A percentile compares a stretch with the other conserved stretches of the same genome.
These are phyloP conservation scores for Pinctada fucata DNA, from an alignment of 2,888 invertebrate species.

Conservation along the genomic window DNA sequence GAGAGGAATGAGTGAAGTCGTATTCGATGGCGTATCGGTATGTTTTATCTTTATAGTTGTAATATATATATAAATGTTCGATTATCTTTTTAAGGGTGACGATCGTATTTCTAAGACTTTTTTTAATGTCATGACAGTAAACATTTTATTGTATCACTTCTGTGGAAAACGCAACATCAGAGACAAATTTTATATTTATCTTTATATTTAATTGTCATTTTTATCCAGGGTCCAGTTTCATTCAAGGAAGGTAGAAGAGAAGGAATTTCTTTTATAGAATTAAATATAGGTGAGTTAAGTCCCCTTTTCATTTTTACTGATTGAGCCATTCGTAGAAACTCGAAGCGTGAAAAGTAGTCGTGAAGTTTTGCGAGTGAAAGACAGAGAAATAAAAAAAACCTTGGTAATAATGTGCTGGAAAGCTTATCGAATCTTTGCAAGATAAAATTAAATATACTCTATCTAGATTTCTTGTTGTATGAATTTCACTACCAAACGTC, in stretches of 20 bases:
- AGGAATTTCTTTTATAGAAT: constrained; percentile 44
- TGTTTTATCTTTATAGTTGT: constrained; percentile 1
- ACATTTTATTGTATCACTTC: too few species aligned
- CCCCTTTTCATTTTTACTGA: too few species aligned
- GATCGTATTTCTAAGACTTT: too few species aligned
- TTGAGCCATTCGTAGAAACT: too few species aligned
- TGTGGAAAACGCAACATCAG: neutral
- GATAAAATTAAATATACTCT: too few species aligned
- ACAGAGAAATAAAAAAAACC: too few species aligned
- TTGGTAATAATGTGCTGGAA: too few species aligned
- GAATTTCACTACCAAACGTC: too few species aligned
- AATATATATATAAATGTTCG: neutral
- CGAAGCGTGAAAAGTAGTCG: too few species aligned
- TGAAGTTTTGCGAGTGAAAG: too few species aligned
- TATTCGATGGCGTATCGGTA: constrained; percentile 53
- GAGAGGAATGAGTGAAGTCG: constrained; percentile 40
- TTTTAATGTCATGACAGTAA: too few species aligned
- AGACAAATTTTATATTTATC: neutral
- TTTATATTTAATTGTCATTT: neutral
- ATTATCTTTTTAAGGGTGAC: neutral
- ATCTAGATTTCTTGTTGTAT: too few species aligned
- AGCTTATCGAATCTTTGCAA: neutral
- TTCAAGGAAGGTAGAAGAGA: constrained; percentile 45
- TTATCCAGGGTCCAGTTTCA: constrained; percentile 47
- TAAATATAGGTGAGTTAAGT: constrained; percentile 34